These are phyloP conservation scores for Mastomys natalensis DNA, from an alignment of 2,113 vertebrate species.

Conservation along the genomic window DNA sequence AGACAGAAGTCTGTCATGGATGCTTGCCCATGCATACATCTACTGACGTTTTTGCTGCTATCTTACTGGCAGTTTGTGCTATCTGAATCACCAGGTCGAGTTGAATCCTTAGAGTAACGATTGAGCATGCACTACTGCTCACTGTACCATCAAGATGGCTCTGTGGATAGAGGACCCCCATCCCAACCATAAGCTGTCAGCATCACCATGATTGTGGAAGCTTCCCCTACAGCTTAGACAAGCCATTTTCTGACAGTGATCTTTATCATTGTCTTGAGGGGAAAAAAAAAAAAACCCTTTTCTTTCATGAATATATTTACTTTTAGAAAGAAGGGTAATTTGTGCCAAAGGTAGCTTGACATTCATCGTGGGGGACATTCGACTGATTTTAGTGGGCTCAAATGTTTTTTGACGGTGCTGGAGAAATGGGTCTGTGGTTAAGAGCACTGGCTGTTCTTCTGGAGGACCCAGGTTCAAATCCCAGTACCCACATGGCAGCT, in stretches of 20 bases:
- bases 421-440: neutral
- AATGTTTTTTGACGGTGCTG: neutral
- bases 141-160: neutral
- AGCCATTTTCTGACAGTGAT: neutral
- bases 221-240: neutral
- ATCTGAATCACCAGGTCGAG: too few relatives aligned
- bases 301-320: neutral
- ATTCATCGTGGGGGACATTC: neutral
- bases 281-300: neutral
- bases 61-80: neutral
- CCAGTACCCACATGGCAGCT: neutral
- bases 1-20: rapidly evolving
- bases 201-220: neutral
- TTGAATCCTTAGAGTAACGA: neutral
- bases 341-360: neutral
- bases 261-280: neutral
- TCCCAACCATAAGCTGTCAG: neutral
- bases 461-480: neutral
- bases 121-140: neutral
- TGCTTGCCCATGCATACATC: neutral
- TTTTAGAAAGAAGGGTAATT: neutral
- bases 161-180: neutral
- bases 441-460: neutral
- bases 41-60: neutral
- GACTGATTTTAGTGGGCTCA: too few relatives aligned